Conservation (phyloP, 2,113 vertebrate genomes). For the Rhombomys opimus region DNA sequence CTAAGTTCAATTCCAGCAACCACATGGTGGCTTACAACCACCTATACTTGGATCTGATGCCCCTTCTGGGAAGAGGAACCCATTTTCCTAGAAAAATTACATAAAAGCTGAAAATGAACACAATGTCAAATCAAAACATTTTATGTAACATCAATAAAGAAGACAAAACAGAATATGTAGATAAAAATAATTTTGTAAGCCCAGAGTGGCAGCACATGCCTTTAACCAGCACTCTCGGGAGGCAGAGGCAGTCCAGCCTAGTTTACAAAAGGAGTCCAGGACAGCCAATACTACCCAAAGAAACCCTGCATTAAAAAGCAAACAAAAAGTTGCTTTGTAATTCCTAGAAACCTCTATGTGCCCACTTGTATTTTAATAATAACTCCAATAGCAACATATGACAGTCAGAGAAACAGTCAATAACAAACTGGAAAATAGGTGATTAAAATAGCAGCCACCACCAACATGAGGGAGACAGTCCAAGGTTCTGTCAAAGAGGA, state of each 20-base stretch:
- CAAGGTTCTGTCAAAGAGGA: slow-evolving; percentile 65
- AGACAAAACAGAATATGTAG: background rate
- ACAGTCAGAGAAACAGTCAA: slow-evolving; percentile 3
- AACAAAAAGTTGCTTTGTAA: background rate
- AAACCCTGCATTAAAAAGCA: no score
- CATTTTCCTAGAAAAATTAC: slow-evolving; percentile 31
- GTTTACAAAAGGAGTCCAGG: no score
- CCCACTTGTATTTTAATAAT: slow-evolving; percentile 4
- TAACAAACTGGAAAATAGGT: slow-evolving; percentile 61
- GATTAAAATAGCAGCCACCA: slow-evolving; percentile 66
- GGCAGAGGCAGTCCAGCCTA: no score
- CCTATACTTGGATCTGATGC: no score
- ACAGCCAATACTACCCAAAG: no score
- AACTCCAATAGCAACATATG: slow-evolving; percentile 33
- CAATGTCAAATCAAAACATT: slow-evolving; percentile 37
- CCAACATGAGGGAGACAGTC: slow-evolving; percentile 34
- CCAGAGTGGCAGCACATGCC: no score
- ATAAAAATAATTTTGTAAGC: background rate
- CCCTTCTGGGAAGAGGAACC: background rate
- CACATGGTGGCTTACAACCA: no score
- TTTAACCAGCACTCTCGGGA: no score
- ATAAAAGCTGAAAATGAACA: slow-evolving; percentile 50
- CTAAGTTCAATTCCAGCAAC: no score
- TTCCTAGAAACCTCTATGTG: slow-evolving; percentile 18
- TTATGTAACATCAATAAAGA: slow-evolving; percentile 23